These are phyloP conservation scores for Eledona agricola DNA, from an alignment of 2,888 invertebrate genomes.

Conservation along the genomic window DNA sequence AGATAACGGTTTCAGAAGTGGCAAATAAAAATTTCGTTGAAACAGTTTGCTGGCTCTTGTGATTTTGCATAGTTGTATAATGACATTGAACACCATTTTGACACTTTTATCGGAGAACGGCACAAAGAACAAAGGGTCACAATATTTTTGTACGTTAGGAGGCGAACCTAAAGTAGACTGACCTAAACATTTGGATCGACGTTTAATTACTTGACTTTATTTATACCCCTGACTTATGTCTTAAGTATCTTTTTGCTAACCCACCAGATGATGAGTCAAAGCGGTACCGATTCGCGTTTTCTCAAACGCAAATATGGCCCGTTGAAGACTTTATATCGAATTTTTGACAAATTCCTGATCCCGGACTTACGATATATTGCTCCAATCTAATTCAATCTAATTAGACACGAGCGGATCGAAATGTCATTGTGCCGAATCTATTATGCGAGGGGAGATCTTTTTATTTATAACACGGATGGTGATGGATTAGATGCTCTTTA, in stretches of 20 bases:
- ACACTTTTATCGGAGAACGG: constrained; percentile 32
- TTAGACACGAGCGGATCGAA: neutral
- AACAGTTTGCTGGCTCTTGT: constrained; percentile 82
- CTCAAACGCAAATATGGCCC: too few relatives aligned
- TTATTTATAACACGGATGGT: constrained; percentile 14
- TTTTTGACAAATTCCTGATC: too few relatives aligned
- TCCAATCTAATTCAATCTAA: neutral
- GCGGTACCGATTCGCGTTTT: too few relatives aligned
- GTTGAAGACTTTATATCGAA: too few relatives aligned
- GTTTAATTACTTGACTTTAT: constrained; percentile 45
- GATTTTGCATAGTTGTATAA: constrained; percentile 80
- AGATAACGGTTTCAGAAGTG: constrained; percentile 80
- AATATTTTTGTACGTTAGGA: constrained; percentile 39
- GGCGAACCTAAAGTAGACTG: constrained; percentile 50
- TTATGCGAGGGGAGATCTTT: constrained; percentile 1
- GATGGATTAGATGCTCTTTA: constrained; percentile 7
- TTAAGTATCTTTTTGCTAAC: constrained; percentile 6
- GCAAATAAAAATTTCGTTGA: constrained; percentile 84
- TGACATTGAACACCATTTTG: constrained; percentile 59
- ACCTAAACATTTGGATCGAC: constrained; percentile 40
- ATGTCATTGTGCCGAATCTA: constrained; percentile 22
- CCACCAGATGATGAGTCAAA: neutral
- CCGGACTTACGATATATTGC: neutral
- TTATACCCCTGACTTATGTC: constrained; percentile 41
- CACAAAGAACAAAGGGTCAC: constrained; percentile 32